phyloP scores from a whole-genome alignment of 2,888 invertebrate genomes.

The Melinopterus prodromus region DNA sequence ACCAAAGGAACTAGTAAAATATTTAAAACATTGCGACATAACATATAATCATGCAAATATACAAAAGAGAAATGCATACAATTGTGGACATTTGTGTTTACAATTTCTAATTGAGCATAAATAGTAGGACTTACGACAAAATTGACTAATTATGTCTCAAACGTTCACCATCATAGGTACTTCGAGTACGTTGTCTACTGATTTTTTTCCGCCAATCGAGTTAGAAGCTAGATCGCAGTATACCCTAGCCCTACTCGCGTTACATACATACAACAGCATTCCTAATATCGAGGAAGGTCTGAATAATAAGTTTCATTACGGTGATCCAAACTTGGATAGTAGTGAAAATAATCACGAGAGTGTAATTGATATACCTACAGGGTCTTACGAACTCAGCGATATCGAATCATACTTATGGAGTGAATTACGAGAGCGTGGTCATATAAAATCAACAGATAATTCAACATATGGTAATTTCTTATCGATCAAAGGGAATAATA shows the following conservation, averaged over 20 bases:
- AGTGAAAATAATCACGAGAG: slow-evolving; percentile 32
- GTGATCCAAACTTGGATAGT: neutral
- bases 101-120: slow-evolving; percentile 43
- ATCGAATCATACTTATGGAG: slow-evolving; percentile 44
- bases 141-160: slow-evolving; percentile 43
- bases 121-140: slow-evolving; percentile 34
- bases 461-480: slow-evolving; percentile 6
- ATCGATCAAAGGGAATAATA: slow-evolving; percentile 46
- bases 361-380: slow-evolving; percentile 46
- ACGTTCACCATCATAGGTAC: slow-evolving; percentile 48
- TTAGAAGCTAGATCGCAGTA: slow-evolving; percentile 45
- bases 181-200: slow-evolving; percentile 42
- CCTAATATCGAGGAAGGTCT: slow-evolving; percentile 52
- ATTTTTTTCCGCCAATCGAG: slow-evolving; percentile 48
- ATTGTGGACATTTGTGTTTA: slow-evolving; percentile 51
- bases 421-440: neutral
- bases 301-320: slow-evolving; percentile 49
- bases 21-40: slow-evolving; percentile 29
- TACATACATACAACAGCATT: slow-evolving; percentile 50
- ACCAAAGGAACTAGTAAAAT: slow-evolving; percentile 30
- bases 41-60: slow-evolving; percentile 48
- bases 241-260: slow-evolving; percentile 49
- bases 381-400: slow-evolving; percentile 52
- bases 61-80: slow-evolving; percentile 47
- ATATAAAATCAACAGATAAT: neutral